Base-by-base conservation (phyloP, 1,140 invertebrate genomes). In the Hylyphantes graminicola region DNA sequence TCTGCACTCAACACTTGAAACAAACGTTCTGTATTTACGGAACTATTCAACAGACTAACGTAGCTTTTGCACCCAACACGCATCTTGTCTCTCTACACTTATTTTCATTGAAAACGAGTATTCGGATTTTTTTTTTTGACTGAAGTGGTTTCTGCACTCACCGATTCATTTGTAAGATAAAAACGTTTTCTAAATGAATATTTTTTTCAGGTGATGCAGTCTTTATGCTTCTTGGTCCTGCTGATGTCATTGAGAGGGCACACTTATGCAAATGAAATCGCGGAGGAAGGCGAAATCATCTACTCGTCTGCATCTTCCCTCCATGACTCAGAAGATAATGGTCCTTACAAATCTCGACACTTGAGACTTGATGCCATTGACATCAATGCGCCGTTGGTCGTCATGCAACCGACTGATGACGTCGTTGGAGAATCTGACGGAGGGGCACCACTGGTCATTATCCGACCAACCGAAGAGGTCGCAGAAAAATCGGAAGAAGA, bases 371-470 rank as follows among this genome's bases (percentile, higher is more conserved):
- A n/a, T 17, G n/a, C 79, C 10, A 10, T 82, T 50, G 54, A 64
- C n/a, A 74, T 64, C 48, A 74, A 35, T 35, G 35, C 74, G 57
- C 79, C 79, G 0, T 55, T 82, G 2, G 53, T 72, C 59, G 64
- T 82, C 12, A 6, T 82, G 8, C 68, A 65, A 5, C 70, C 79
- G 2, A 35, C 35, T 35, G 59, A 21, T 74, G 7, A 9, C 12
- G 10, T 17, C 12, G 19, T 21, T 57, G 13, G 8, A 35, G 51
- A 55, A 55, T 19, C 53, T 21, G 21, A 7, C 53, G n/a, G 2
- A 57, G 53, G 4, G 59, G 55, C 11, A 21, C 35, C 8, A 12
- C 15, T 7, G 3, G 11, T 17, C 35, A 35, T 51, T 48, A 8
- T 15, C 67, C 67, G 8, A 48, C 35, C 55, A 9, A 75, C 17